These are phyloP conservation scores for Melanostigma gelatinosum DNA, from an alignment of 2,113 vertebrate genomes.

Conservation along the genomic window DNA sequence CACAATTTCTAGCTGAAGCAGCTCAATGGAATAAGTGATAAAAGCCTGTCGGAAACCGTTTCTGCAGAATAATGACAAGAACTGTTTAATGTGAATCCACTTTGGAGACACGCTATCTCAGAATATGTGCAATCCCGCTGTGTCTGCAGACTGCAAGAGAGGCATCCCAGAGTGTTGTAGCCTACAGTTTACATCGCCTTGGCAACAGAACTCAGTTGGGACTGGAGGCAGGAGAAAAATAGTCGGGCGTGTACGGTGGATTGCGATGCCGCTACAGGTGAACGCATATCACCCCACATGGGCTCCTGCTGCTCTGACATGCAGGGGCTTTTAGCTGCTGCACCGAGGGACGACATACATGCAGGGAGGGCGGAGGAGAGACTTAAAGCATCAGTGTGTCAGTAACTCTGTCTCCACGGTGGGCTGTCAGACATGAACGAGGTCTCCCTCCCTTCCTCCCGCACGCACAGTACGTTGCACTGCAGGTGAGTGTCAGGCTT, in stretches of 20 bases:
- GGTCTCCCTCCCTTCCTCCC: conserved; percentile 33
- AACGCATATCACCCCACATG: conserved; percentile 45
- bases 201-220: conserved; percentile 53
- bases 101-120: conserved; percentile 22
- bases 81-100: neutral
- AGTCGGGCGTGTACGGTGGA: conserved; percentile 29
- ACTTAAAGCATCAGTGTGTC: conserved; percentile 54
- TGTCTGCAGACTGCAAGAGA: conserved; percentile 27
- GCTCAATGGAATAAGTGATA: conserved; percentile 1
- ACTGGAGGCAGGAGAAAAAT: conserved; percentile 15
- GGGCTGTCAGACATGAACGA: conserved; percentile 58
- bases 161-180: conserved; percentile 24
- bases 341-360: conserved; percentile 34
- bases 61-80: conserved; percentile 1
- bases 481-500: conserved; percentile 67
- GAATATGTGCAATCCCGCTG: conserved; percentile 17
- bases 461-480: conserved; percentile 30
- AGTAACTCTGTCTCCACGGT: conserved; percentile 53
- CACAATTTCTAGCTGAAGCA: neutral
- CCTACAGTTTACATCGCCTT: conserved; percentile 47
- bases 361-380: conserved; percentile 41
- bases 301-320: conserved; percentile 44
- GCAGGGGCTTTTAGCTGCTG: conserved; percentile 37
- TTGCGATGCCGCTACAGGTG: conserved; percentile 55
- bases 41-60: neutral